A percentile compares a stretch with the other conserved stretches of the same genome.
Conservation (phyloP, 2,797 vertebrate species). For the Cirrhinus mrigala region DNA sequence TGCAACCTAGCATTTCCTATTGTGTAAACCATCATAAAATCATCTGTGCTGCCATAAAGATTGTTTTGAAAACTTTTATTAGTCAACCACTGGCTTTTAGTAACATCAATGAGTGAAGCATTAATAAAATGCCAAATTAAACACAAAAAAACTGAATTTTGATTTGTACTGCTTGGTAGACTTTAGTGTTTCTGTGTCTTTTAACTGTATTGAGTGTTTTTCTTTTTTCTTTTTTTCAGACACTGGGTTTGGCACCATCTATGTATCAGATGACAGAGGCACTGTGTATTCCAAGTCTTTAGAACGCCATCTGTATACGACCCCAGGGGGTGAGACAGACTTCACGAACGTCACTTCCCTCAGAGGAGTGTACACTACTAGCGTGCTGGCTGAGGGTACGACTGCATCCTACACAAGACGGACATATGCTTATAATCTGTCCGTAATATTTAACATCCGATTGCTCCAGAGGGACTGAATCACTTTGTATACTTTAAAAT, state of each 20-base stretch:
- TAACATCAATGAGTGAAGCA: background rate
- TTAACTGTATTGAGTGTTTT: background rate
- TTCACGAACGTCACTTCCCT: slow-evolving; percentile 96
- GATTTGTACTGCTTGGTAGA: background rate
- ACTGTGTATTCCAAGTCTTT: slow-evolving; percentile 93
- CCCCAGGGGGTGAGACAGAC: slow-evolving; percentile 89
- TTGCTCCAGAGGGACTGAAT: background rate
- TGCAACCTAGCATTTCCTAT: background rate
- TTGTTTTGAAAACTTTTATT: background rate
- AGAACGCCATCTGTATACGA: slow-evolving; percentile 91
- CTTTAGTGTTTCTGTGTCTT: background rate
- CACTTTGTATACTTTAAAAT: background rate
- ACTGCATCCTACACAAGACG: background rate
- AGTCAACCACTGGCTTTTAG: background rate
- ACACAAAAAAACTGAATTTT: background rate
- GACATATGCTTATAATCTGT: background rate
- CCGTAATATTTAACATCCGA: background rate
- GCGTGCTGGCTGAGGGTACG: slow-evolving; percentile 87
- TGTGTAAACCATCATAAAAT: background rate
- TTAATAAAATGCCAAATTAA: background rate
- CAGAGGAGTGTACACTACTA: slow-evolving; percentile 91
- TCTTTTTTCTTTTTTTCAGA: slow-evolving; percentile 75
- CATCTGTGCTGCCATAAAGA: background rate
- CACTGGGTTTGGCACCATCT: slow-evolving; percentile 90
- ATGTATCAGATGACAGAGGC: slow-evolving; percentile 91